Evolutionary conservation across 2,888 invertebrate species (phyloP), one percentile per base, ranked within the genome.

Genomic region (Drosophila macrospina): DNA sequence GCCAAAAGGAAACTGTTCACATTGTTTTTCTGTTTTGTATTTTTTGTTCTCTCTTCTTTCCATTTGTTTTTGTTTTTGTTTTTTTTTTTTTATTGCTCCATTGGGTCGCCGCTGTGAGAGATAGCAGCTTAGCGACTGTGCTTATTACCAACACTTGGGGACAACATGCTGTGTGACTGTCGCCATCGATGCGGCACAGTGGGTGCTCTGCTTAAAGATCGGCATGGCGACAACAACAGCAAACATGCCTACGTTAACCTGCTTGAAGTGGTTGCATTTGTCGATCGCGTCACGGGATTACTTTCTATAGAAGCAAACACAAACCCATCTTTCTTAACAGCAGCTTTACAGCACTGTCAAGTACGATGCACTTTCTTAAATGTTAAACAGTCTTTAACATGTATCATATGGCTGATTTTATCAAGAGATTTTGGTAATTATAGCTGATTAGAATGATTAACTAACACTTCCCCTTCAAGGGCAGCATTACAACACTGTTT

Each of bases 71-170:
- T 41, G 7, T 30, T 28, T 26, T 51, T 39, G 10, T n/a, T 52
- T 20, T 41, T 30, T 20, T 39, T 30, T 28, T 57, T 73, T 51
- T 66, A 70, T 74, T 55, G 51, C 56, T 39, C 15, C 67, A 63
- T 52, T 56, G 55, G 64, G 54, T 50, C 42, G 65, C 45, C 44
- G 64, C 51, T 61, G 44, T 44, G 42, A 60, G 60, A 74, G 73
- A 69, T 74, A 74, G 60, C 74, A 66, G 56, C 74, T 51, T 39
- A 59, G 51, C 39, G 20, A 42, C 28, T 7, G 47, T 47, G 32
- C 32, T 47, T 32, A 47, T 47, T 47, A 47, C 47, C 16, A 47
- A 26, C 37, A 54, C 42, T 56, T 48, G 30, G 28, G 47, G 26
- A 50, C 15, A 47, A 24, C 63, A 62, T 47, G 69, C 62, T 63